These are phyloP conservation scores for Regulus satrapa DNA, from an alignment of 2,113 vertebrate genomes.

Conservation along the genomic window DNA sequence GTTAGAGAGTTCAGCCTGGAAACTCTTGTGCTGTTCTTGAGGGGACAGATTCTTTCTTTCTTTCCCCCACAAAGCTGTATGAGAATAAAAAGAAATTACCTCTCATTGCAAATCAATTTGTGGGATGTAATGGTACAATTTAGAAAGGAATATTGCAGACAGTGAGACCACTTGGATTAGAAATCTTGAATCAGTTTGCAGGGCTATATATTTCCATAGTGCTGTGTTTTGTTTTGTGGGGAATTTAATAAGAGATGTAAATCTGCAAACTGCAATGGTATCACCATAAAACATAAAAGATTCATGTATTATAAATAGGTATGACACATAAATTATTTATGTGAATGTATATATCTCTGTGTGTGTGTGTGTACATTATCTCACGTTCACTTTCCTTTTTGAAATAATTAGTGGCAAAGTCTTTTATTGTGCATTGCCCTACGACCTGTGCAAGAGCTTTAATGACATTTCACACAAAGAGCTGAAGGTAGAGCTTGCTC, in stretches of 20 bases:
- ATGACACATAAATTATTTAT: slow-evolving; percentile 74
- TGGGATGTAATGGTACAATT: slow-evolving; percentile 30
- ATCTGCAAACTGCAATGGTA: slow-evolving; percentile 53
- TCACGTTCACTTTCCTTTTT: slow-evolving; percentile 11
- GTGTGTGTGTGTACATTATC: neutral
- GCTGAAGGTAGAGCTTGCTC: neutral
- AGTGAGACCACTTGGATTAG: slow-evolving; percentile 27
- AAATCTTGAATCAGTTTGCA: slow-evolving; percentile 19
- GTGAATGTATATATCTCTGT: slow-evolving; percentile 19
- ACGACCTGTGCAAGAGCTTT: slow-evolving; percentile 36
- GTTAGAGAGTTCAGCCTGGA: neutral
- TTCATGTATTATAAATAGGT: slow-evolving; percentile 75
- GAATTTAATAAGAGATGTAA: slow-evolving; percentile 72
- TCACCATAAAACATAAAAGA: slow-evolving; percentile 70
- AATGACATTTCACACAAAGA: slow-evolving; percentile 20
- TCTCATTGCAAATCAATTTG: slow-evolving; percentile 58
- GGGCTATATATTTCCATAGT: slow-evolving; percentile 3
- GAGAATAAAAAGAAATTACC: slow-evolving; percentile 55
- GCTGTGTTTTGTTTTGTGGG: neutral
- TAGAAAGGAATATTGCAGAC: slow-evolving; percentile 44
- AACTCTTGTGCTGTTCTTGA: neutral
- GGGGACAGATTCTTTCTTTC: neutral
- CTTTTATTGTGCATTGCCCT: slow-evolving; percentile 10
- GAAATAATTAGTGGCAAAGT: slow-evolving; percentile 60
- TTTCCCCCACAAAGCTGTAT: neutral